Evolutionary conservation across 1,140 invertebrate species (phyloP).

Genomic region (Ips nitidus): DNA sequence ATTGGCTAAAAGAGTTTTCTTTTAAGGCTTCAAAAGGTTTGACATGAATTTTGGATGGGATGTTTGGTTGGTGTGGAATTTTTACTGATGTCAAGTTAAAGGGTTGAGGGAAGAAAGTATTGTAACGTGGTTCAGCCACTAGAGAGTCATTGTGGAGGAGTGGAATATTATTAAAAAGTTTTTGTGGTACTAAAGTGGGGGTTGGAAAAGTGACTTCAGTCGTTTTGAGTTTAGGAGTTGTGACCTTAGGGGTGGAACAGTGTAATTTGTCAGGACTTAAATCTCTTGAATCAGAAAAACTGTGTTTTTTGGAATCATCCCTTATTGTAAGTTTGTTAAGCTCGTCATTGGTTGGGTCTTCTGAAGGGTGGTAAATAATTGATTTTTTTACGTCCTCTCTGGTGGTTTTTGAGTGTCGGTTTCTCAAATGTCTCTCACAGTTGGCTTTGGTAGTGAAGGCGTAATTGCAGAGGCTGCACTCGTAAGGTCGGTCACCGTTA

Average conservation of each 20-base stretch:
- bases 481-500: slow-evolving; percentile 92
- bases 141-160: slow-evolving; percentile 36
- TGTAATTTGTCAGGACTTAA: slow-evolving; percentile 42
- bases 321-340: slow-evolving; percentile 57
- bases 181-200: slow-evolving; percentile 37
- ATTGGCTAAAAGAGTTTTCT: slow-evolving; percentile 55
- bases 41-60: slow-evolving; percentile 59
- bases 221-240: slow-evolving; percentile 16
- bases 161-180: slow-evolving; percentile 36
- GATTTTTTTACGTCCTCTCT: slow-evolving; percentile 84
- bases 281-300: slow-evolving; percentile 39
- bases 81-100: slow-evolving; percentile 35
- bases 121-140: slow-evolving; percentile 26
- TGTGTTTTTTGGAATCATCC: slow-evolving; percentile 56
- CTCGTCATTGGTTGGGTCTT: slow-evolving; percentile 76
- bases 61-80: slow-evolving; percentile 20
- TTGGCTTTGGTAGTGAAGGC: slow-evolving; percentile 96
- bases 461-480: slow-evolving; percentile 90
- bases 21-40: slow-evolving; percentile 64
- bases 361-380: slow-evolving; percentile 82
- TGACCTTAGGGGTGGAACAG: slow-evolving; percentile 44
- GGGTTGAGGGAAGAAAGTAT: slow-evolving; percentile 35
- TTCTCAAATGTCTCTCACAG: slow-evolving; percentile 85
- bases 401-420: slow-evolving; percentile 81
- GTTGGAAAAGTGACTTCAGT: slow-evolving; percentile 34